phyloP scores from a whole-genome alignment of 1,140 invertebrate species.

The Steinernema khuongi region DNA sequence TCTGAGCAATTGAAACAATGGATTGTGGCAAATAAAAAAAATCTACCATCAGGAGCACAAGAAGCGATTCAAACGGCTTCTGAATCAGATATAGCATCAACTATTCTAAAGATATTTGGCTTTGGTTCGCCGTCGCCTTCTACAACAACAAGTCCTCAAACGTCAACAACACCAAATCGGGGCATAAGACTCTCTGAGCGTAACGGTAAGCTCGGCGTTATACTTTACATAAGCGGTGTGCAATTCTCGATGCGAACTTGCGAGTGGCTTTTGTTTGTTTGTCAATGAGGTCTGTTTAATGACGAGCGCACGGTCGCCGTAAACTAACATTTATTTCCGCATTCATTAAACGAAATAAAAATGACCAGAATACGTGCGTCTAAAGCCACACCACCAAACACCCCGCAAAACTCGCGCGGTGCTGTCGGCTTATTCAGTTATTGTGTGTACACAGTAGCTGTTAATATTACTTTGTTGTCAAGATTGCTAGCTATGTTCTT shows the following conservation, averaged over 20 bases:
- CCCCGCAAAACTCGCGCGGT: too few relatives aligned
- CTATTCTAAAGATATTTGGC: slow-evolving; percentile 44
- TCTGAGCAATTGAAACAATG: slow-evolving; percentile 49
- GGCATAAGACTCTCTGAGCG: background rate
- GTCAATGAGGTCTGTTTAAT: background rate
- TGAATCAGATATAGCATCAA: slow-evolving; percentile 40
- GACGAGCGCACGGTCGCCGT: too few relatives aligned
- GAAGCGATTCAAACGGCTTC: slow-evolving; percentile 32
- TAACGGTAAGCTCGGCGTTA: background rate
- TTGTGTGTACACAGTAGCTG: too few relatives aligned
- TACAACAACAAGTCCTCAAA: background rate
- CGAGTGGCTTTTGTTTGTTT: background rate
- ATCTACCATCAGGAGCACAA: slow-evolving; percentile 35
- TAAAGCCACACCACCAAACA: too few relatives aligned
- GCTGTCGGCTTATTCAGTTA: too few relatives aligned
- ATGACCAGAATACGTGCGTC: too few relatives aligned
- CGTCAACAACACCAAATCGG: background rate
- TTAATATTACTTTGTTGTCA: too few relatives aligned
- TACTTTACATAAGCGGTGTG: background rate
- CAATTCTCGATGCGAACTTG: background rate
- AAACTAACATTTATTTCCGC: too few relatives aligned
- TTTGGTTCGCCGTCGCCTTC: slow-evolving; percentile 16
- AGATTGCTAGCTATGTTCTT: too few relatives aligned
- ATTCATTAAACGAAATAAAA: too few relatives aligned
- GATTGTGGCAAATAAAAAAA: slow-evolving; percentile 48